Base-by-base conservation (phyloP, 92 coral and sea anemone genomes). In the Palythoa caribaeorum region DNA sequence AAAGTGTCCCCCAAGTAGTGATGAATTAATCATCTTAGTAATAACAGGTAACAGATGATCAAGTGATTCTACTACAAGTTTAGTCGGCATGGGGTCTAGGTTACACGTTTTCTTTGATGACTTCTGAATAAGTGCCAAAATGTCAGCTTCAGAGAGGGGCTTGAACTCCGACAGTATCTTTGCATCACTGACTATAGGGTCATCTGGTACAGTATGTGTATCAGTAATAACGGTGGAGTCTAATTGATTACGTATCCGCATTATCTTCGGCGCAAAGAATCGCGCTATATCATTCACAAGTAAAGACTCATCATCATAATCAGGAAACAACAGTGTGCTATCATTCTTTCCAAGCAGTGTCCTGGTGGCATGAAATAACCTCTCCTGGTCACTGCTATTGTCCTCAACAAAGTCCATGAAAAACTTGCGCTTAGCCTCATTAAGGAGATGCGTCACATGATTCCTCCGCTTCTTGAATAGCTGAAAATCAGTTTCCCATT, bases 371-470 rank as follows among this genome's bases (percentile, higher is more conserved):
- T 83, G 52, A 68, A 86, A 86, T 19, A 86, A 51, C 83, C 71
- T 75, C 57, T 80, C 76, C 65, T 80, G 87, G 83, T 80, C 87
- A 9, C 47, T 78, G 28, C 87, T 80, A 71, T 80, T 70, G 19
- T 88, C 62, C 69, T 80, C 76, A 84, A 88, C 91, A 88, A 88
- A 80, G 75, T 88, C 80, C 77, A 88, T 51, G 84, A 57, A 83
- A 83, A 83, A 89, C 28, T 79, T 86, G 47, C 88, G 84, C 88
- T 89, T 89, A 36, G 87, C 88, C 83, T 79, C 78, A 73, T 87
- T 89, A 9, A 79, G 76, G 69, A 89, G 53, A 62, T 83, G 76
- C 35, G 87, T 88, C 78, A 81, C 91, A n/a, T 80, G 80, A 69
- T 78, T 53, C 40, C 68, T 59, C 84, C 13, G 54, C 72, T 79